Evolutionary conservation across 2,797 vertebrate genomes (phyloP).

Genomic region (Netta rufina): DNA sequence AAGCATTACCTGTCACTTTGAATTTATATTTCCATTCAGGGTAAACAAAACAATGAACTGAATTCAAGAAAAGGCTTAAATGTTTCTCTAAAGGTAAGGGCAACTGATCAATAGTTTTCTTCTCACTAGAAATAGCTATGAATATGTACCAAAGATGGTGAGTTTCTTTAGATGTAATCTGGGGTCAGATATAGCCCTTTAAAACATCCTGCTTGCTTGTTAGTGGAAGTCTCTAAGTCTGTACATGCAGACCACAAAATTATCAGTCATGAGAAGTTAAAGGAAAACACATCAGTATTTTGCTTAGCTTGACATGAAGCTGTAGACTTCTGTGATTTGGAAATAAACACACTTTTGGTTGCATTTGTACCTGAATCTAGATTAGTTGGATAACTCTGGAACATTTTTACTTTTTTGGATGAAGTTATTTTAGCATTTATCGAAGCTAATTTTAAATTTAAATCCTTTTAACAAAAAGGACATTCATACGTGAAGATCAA

Average conservation of each 20-base stretch:
- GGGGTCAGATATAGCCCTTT: not conserved
- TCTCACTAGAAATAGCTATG: not conserved
- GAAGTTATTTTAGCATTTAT: not conserved
- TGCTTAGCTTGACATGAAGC: not conserved
- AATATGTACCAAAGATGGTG: not conserved
- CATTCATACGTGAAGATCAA: not conserved
- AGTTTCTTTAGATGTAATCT: not conserved
- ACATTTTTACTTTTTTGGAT: accelerated
- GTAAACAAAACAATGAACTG: not conserved
- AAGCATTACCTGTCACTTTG: not conserved
- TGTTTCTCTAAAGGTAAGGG: not conserved
- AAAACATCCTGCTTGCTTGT: not conserved
- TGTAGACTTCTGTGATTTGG: not conserved
- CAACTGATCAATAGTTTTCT: not conserved
- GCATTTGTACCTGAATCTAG: not conserved
- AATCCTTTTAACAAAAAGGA: not conserved
- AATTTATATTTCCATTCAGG: not conserved
- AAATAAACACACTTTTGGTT: not conserved
- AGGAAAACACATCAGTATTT: not conserved
- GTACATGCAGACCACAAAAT: not conserved
- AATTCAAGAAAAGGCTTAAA: not conserved
- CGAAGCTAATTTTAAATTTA: not conserved
- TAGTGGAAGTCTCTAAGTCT: not conserved
- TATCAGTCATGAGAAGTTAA: not conserved
- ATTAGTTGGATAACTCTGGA: not conserved